These are phyloP conservation scores for Dynastes tityus DNA, from an alignment of 2,888 invertebrate species.

Conservation along the genomic window DNA sequence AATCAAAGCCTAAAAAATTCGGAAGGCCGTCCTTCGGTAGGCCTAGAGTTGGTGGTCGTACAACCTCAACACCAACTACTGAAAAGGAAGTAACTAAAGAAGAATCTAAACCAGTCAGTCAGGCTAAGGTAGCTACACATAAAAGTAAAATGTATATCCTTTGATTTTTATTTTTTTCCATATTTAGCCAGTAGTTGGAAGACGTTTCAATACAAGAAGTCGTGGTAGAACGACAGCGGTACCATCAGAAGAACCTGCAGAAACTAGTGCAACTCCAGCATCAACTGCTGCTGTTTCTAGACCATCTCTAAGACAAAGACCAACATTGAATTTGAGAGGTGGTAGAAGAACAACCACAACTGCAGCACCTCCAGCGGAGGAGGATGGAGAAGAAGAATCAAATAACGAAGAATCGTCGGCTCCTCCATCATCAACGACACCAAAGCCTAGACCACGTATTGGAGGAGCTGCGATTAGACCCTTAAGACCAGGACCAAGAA, in stretches of 20 bases:
- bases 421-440: slow-evolving; percentile 60
- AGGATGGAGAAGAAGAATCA: slow-evolving; percentile 55
- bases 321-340: slow-evolving; percentile 66
- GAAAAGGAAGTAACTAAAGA: slow-evolving; percentile 68
- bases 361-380: slow-evolving; percentile 62
- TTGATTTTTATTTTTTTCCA: slow-evolving; percentile 7
- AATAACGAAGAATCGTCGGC: slow-evolving; percentile 59
- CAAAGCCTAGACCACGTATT: slow-evolving; percentile 67
- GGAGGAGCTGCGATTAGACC: slow-evolving; percentile 72
- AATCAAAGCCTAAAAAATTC: slow-evolving; percentile 68
- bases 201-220: slow-evolving; percentile 65
- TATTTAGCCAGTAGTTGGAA: slow-evolving; percentile 62
- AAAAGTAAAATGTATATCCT: slow-evolving; percentile 12
- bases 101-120: slow-evolving; percentile 68
- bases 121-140: slow-evolving; percentile 57
- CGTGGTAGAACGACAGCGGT: slow-evolving; percentile 68
- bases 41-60: slow-evolving; percentile 67
- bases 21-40: slow-evolving; percentile 71
- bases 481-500: slow-evolving; percentile 78
- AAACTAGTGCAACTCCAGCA: slow-evolving; percentile 64
- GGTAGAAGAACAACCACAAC: slow-evolving; percentile 63
- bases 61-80: slow-evolving; percentile 64
- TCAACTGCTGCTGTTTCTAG: slow-evolving; percentile 64
- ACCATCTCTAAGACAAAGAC: slow-evolving; percentile 71
- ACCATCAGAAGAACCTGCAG: slow-evolving; percentile 67